Base-by-base conservation (phyloP, 2,888 invertebrate species). In the Yponomeuta sedellus region DNA sequence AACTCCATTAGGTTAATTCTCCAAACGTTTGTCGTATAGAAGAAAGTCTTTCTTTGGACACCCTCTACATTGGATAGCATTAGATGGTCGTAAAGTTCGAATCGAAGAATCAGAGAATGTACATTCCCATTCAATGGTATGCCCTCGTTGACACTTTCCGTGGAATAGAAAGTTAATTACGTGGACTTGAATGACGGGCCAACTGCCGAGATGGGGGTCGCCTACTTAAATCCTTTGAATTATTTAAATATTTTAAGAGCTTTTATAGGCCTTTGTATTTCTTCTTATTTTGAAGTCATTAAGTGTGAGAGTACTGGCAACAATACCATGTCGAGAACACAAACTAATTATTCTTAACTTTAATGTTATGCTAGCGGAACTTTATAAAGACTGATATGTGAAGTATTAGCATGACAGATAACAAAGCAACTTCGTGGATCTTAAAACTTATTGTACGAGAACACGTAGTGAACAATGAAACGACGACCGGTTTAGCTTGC, bases 101-200 rank as follows among this genome's bases (percentile, higher is more conserved):
- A 65, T 39, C 64, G 67, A 67, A 67, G 61, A 69, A 68, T 68
- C 64, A 67, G 57, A 64, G 25, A 77, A 80, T 16, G 44, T 52
- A 16, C 59, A 80, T 83, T 83, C n/a, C n/a, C n/a, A n/a, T n/a
- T n/a, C n/a, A n/a, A n/a, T 78, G 76, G 76, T 79, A 80, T 79
- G 78, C 75, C 73, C 71, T 70, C 75, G 77, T 81, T 79, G 76
- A 76, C 80, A 77, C 44, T 77, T 77, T 71, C 71, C 70, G 75
- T 76, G 72, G 76, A 81, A 82, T 83, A 81, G 76, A 80, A 83
- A 84, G 82, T 85, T 86, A 85, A 86, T 87, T 85, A 79, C 75
- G 75, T 81, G 80, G 73, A 67, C 72, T 74, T 70, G 79, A 81
- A 79, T 83, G 82, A 83, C 83, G 83, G 79, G 71, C 28, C 71